Evolutionary conservation across 2,113 vertebrate species (phyloP), one percentile per base, ranked within the genome.

Genomic region (Phylloscopus whistleri): DNA sequence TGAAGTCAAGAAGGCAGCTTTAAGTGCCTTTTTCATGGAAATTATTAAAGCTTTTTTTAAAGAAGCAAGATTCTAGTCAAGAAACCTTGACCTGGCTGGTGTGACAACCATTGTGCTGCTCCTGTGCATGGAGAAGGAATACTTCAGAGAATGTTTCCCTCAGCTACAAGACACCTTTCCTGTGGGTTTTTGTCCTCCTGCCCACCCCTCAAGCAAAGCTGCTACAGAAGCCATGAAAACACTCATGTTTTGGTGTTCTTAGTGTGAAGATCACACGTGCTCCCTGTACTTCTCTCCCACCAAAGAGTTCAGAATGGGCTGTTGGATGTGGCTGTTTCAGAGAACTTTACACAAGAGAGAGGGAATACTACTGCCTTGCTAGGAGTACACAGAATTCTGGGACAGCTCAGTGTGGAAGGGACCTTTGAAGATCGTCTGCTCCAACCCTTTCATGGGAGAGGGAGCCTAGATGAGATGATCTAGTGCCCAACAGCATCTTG

Each of bases 1-100:
- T 79, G 93, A 94, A 96, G 80, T 94, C 91, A 92, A 94, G 84
- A 68, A 90, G 80, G 77, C 93, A 95, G 80, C 56, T 94, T 87
- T 78, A 95, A 95, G 83, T 60, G 80, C 69, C 60, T 95, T 96
- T 93, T 81, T 72, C 88, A 88, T 49, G 86, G 88, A 81, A 92
- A 95, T 82, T 84, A 52, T 64, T 92, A 88, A 88, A 93, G 55
- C 23, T 18, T 90, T 35, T 76, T 62, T 67, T 51, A 73, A 93
- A 70, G 68, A 74, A 72, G 39, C 39, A 88, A 66, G 55, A 37
- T 67, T 76, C 11, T 7, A 83, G 75, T 91, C 68, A 56, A 75
- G 85, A 70, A 95, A 83, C 35, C 28, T 48, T 39, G 67, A 41
- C 46, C 43, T 75, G 48, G 23, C 55, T 64, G 24, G 37, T 66